phyloP scores from a whole-genome alignment of 2,797 vertebrate species.

The Pangasius macronema region DNA sequence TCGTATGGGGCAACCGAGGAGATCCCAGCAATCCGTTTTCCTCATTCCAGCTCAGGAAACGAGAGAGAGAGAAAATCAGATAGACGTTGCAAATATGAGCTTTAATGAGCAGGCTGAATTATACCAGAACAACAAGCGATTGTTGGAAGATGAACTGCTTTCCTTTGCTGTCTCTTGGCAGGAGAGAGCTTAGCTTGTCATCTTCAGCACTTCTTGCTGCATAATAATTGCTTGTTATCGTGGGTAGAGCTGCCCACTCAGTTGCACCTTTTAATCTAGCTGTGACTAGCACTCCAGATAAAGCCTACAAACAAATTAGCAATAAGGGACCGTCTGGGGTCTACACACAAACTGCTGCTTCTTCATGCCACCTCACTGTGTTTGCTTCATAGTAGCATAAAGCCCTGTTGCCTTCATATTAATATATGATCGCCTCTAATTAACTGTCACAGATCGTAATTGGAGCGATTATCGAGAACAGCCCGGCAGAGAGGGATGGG shows the following conservation, averaged over 20 bases:
- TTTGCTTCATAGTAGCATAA: constrained; percentile 34
- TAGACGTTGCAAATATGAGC: constrained; percentile 8
- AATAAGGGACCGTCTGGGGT: constrained; percentile 8
- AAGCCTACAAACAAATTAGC: constrained; percentile 34
- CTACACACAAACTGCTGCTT: constrained; percentile 17
- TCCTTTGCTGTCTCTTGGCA: constrained; percentile 23
- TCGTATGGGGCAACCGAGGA: constrained; percentile 82
- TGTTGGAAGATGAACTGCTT: constrained; percentile 22
- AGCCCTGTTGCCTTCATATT: constrained; percentile 43
- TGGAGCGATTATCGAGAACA: constrained; percentile 97
- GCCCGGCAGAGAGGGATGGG: constrained; percentile 95
- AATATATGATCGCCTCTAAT: constrained; percentile 3
- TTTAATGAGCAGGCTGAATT: constrained; percentile 4
- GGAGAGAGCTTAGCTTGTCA: constrained; percentile 20
- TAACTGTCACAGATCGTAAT: constrained; percentile 89
- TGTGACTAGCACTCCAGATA: constrained; percentile 37
- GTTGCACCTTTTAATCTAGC: constrained; percentile 32
- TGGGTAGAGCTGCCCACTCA: constrained; percentile 35
- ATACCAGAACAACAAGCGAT: constrained; percentile 28
- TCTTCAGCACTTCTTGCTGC: constrained; percentile 25
- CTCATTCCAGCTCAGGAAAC: constrained; percentile 43
- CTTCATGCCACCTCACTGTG: background rate
- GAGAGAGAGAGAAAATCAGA: constrained; percentile 27
- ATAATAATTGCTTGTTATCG: constrained; percentile 36
- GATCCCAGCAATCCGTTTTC: constrained; percentile 40